phyloP scores from a whole-genome alignment of 2,797 vertebrate genomes.

The Peromyscus nudipes region DNA sequence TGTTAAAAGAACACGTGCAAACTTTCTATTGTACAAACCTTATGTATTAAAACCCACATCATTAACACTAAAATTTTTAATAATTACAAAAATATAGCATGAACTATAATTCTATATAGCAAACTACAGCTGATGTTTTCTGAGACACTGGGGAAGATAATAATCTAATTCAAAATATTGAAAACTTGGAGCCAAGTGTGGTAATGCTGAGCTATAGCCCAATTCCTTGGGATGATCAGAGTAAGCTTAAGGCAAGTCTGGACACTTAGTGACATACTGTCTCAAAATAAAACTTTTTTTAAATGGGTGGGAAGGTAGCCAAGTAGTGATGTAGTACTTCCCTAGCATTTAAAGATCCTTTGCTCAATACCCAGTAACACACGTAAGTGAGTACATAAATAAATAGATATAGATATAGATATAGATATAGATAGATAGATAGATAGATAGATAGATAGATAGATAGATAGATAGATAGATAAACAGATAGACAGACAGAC shows the following conservation, averaged over 20 bases:
- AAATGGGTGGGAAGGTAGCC: background rate
- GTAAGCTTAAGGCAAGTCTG: background rate
- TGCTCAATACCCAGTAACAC: background rate
- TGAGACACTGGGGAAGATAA: slow-evolving; percentile 39
- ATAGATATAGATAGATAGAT: background rate
- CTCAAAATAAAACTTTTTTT: background rate
- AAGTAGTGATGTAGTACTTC: background rate
- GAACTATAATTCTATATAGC: background rate
- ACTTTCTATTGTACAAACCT: slow-evolving; percentile 1
- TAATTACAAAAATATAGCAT: slow-evolving; percentile 33
- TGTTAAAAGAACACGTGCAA: background rate
- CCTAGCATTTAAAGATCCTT: background rate
- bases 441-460: no score
- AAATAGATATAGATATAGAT: background rate
- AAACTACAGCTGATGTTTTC: background rate
- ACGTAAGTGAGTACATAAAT: no score
- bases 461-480: no score
- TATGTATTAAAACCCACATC: background rate
- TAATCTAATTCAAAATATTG: slow-evolving; percentile 37
- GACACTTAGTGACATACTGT: background rate
- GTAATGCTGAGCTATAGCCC: background rate
- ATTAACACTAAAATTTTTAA: background rate
- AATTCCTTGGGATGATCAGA: background rate
- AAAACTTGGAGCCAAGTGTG: background rate
- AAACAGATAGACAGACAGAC: background rate